Evolutionary conservation across 1,140 invertebrate species (phyloP).

Genomic region (Geopemphigus sp.): DNA sequence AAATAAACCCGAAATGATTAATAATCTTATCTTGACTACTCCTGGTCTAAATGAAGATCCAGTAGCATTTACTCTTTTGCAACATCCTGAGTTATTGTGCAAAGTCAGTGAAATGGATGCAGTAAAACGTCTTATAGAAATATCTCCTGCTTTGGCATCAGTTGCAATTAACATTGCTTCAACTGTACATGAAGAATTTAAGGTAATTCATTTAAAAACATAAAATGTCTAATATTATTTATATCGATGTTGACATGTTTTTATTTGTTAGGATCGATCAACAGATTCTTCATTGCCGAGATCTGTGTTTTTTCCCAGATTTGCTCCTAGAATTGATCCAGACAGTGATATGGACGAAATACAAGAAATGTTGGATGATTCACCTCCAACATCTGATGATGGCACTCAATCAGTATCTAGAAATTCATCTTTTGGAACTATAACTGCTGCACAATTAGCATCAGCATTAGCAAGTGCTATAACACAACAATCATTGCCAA

Average conservation of each 20-base stretch:
- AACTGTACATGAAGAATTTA: slow-evolving; percentile 59
- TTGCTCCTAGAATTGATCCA: too few species aligned
- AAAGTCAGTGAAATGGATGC: slow-evolving; percentile 59
- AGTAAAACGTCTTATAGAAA: slow-evolving; percentile 58
- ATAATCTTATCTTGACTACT: slow-evolving; percentile 61
- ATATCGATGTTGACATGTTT: background rate
- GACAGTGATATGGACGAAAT: background rate
- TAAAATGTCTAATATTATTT: background rate
- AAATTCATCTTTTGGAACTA: background rate
- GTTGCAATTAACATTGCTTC: slow-evolving; percentile 60
- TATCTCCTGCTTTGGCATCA: slow-evolving; percentile 59
- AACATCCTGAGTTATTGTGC: slow-evolving; percentile 61
- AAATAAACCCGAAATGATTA: slow-evolving; percentile 59
- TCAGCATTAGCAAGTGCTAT: slow-evolving; percentile 27
- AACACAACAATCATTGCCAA: background rate
- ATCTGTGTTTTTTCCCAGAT: background rate
- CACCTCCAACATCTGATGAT: background rate
- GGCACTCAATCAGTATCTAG: background rate
- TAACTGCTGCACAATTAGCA: slow-evolving; percentile 29
- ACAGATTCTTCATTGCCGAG: background rate
- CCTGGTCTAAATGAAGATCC: slow-evolving; percentile 60
- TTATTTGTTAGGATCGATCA: slow-evolving; percentile 8
- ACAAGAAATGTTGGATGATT: background rate
- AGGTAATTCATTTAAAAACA: slow-evolving; percentile 22
- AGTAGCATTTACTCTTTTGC: slow-evolving; percentile 61